Conservation (phyloP, 2,888 invertebrate genomes). For the Ptilodon capucinus region DNA sequence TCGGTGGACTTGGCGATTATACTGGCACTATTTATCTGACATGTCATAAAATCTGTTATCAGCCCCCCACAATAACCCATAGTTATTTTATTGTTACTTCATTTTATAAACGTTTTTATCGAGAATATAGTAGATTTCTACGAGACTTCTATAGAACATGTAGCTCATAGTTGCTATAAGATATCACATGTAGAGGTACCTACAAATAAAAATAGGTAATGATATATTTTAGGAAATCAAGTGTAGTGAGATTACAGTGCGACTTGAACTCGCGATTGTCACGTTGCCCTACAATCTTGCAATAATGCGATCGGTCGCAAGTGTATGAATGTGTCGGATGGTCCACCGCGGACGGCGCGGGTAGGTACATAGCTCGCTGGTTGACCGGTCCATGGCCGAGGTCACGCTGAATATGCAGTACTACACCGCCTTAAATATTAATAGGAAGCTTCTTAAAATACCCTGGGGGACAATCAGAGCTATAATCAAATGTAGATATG, state of each 20-base stretch:
- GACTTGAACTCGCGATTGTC: too few species aligned
- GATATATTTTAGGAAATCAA: too few species aligned
- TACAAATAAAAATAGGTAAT: too few species aligned
- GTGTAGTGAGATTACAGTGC: too few species aligned
- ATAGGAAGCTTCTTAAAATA: conserved; percentile 64
- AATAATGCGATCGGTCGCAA: not conserved
- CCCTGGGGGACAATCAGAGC: conserved; percentile 58
- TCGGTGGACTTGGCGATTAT: not conserved
- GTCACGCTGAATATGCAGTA: conserved; percentile 71
- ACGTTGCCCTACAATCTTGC: not conserved
- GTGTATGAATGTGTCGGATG: not conserved
- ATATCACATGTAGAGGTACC: too few species aligned
- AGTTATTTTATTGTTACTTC: too few species aligned
- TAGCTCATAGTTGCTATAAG: too few species aligned
- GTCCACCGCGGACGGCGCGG: conserved; percentile 6
- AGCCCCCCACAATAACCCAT: too few species aligned
- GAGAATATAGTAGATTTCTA: too few species aligned
- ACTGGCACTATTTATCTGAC: not conserved
- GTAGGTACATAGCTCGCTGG: conserved; percentile 35
- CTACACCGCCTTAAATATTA: conserved; percentile 62
- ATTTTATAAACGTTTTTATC: too few species aligned
- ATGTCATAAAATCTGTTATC: too few species aligned
- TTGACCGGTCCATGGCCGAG: conserved; percentile 73
- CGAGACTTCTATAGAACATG: too few species aligned
- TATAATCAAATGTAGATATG: conserved; percentile 62